Percentiles rank a stretch among this genome's conserved stretches.
phyloP scores from a whole-genome alignment of 1,140 invertebrate species.

The Drosophila ambigua region DNA sequence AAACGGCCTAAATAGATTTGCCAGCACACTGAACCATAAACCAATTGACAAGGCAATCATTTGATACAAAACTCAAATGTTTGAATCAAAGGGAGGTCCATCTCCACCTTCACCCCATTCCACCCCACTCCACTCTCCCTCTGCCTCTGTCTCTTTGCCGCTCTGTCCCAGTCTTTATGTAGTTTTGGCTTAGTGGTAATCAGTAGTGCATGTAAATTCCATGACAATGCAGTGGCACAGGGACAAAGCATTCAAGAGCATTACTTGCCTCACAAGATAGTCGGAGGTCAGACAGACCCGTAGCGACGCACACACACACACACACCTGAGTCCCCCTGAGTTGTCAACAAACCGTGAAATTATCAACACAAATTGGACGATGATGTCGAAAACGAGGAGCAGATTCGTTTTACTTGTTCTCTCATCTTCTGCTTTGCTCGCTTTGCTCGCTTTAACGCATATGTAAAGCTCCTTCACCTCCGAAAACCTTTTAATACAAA shows the following conservation, averaged over 20 bases:
- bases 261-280: conserved; percentile 45
- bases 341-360: conserved; percentile 83
- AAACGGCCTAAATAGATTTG: conserved; percentile 64
- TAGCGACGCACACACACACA: conserved; percentile 34
- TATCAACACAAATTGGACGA: conserved; percentile 80
- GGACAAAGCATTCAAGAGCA: conserved; percentile 51
- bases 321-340: conserved; percentile 73
- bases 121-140: conserved; percentile 4
- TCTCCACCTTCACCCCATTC: background rate
- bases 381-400: conserved; percentile 46
- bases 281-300: conserved; percentile 33
- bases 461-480: conserved; percentile 65
- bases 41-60: conserved; percentile 78
- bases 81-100: conserved; percentile 65
- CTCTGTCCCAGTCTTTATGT: conserved; percentile 28
- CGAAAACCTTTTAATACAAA: conserved; percentile 79
- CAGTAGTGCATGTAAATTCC: conserved; percentile 79
- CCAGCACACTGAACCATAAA: conserved; percentile 75
- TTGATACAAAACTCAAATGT: conserved; percentile 62
- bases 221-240: conserved; percentile 61
- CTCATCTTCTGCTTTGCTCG: conserved; percentile 28
- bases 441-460: conserved; percentile 57
- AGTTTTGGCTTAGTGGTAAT: conserved; percentile 69
- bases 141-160: background rate
- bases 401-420: conserved; percentile 53